Percentiles rank a stretch among this genome's conserved stretches.
These are phyloP conservation scores for Neodiprion virginianus DNA, from an alignment of 1,140 invertebrate genomes.

Conservation along the genomic window DNA sequence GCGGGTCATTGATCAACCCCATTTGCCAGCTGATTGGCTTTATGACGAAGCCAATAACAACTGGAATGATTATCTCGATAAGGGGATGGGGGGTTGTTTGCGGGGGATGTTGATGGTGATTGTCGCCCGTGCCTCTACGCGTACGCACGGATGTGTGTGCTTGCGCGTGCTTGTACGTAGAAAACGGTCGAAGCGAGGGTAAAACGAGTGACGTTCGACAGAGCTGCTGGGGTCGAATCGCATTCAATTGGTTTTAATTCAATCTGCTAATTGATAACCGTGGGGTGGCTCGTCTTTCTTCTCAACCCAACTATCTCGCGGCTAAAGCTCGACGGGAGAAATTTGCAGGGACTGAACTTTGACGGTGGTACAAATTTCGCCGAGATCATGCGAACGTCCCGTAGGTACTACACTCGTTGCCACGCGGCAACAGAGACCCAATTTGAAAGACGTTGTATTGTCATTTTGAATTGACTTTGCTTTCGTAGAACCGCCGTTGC, in stretches of 20 bases:
- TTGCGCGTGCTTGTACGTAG: too few species aligned
- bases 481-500: too few species aligned
- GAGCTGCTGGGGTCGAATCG: neutral
- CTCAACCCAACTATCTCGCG: neutral
- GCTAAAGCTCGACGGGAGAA: too few species aligned
- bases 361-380: too few species aligned
- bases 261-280: neutral
- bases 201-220: too few species aligned
- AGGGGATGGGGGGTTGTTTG: neutral
- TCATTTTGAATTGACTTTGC: too few species aligned
- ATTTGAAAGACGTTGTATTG: too few species aligned
- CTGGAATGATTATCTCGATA: neutral
- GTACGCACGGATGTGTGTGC: neutral
- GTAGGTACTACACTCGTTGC: too few species aligned
- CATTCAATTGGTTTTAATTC: neutral
- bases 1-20: conserved; percentile 11
- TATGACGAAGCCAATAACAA: conserved; percentile 16
- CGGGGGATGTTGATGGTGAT: neutral
- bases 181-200: too few species aligned
- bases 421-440: too few species aligned
- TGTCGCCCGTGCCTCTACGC: neutral
- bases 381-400: too few species aligned
- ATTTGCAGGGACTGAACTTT: too few species aligned
- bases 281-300: neutral
- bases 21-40: conserved; percentile 15